These are phyloP conservation scores for Euzetes globulus DNA, from an alignment of 2,888 invertebrate species.

Conservation along the genomic window DNA sequence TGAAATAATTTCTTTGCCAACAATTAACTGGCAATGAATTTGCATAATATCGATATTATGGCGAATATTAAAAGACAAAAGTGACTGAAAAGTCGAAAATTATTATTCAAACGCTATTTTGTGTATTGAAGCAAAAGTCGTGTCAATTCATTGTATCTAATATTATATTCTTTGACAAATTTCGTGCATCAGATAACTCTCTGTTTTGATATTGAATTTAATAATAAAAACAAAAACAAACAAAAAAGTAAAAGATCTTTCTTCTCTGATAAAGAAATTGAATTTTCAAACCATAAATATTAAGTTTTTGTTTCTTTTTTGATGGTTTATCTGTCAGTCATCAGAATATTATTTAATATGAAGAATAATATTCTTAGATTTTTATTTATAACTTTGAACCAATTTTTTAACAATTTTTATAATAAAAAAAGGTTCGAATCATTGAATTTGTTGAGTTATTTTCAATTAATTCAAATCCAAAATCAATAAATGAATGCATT, in stretches of 20 bases:
- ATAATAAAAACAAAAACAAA: not conserved
- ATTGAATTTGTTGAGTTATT: too few species aligned
- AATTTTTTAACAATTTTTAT: too few species aligned
- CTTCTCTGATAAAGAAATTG: not conserved
- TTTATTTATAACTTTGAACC: too few species aligned
- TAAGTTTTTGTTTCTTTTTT: not conserved
- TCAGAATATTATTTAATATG: too few species aligned
- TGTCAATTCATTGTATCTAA: not conserved
- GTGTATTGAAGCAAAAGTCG: not conserved
- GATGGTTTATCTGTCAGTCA: too few species aligned
- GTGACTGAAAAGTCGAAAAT: not conserved
- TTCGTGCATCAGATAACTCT: constrained; percentile 22
- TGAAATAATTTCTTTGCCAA: not conserved
- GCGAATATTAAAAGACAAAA: not conserved
- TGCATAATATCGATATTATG: not conserved
- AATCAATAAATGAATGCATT: too few species aligned
- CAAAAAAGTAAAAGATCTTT: not conserved
- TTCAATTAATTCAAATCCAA: too few species aligned
- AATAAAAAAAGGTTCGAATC: too few species aligned
- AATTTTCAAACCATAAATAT: not conserved
- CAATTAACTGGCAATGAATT: not conserved
- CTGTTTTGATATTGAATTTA: not conserved
- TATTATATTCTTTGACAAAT: not conserved
- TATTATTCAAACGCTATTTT: not conserved
- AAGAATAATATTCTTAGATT: too few species aligned